A percentile compares a stretch with the other conserved stretches of the same genome.
Conservation (phyloP, 1,140 invertebrate species). For the Goniozus legneri region DNA sequence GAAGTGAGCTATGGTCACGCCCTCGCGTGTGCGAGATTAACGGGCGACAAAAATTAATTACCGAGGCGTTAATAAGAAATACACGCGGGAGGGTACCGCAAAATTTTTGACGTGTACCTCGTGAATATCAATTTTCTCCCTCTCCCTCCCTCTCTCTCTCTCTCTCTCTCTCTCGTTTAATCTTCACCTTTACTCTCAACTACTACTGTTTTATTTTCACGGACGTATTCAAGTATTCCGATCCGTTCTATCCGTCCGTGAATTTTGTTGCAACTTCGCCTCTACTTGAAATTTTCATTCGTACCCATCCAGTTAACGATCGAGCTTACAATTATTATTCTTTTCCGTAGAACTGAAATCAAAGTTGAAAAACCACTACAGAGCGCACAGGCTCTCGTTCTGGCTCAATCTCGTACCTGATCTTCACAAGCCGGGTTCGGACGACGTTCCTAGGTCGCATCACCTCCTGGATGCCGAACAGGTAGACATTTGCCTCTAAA, state of each 20-base stretch:
- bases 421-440: constrained; percentile 83
- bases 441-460: constrained; percentile 79
- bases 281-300: neutral
- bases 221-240: too few species aligned
- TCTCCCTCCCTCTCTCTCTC: neutral
- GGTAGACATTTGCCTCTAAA: constrained; percentile 23
- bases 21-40: constrained; percentile 15
- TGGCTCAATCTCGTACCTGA: constrained; percentile 95
- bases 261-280: neutral
- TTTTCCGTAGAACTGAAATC: constrained; percentile 73
- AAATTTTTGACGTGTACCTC: neutral
- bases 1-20: too few species aligned
- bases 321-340: too few species aligned
- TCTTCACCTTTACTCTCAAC: neutral
- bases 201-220: neutral
- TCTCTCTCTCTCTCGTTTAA: neutral
- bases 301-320: too few species aligned
- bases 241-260: neutral
- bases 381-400: constrained; percentile 89
- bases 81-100: neutral
- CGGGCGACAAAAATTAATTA: constrained; percentile 22
- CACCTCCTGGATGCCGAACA: constrained; percentile 80
- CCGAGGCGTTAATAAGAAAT: constrained; percentile 11
- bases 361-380: constrained; percentile 89
- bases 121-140: neutral